Evolutionary conservation across 2,113 vertebrate genomes (phyloP).

Genomic region (Astur gentilis): DNA sequence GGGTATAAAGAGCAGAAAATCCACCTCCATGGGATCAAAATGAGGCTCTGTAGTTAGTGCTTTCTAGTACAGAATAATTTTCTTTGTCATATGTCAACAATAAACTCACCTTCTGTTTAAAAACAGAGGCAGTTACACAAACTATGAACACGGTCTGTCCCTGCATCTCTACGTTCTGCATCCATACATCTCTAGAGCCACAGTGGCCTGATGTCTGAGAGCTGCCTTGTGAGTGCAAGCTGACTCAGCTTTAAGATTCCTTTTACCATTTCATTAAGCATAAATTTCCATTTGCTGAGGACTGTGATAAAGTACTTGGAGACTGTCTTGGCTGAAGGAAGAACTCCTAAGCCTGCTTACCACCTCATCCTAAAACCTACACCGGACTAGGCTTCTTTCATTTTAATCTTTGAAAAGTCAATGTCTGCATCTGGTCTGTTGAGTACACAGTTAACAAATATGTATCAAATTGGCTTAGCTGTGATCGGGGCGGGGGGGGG

Average conservation of each 20-base stretch:
- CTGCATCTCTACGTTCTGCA: background rate
- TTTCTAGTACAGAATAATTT: background rate
- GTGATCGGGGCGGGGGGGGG: background rate
- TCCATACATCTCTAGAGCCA: background rate
- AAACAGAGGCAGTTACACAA: background rate
- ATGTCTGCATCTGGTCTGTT: background rate
- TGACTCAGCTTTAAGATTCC: background rate
- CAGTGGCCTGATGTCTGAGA: background rate
- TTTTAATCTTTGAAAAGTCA: constrained; percentile 12
- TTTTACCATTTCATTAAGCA: background rate
- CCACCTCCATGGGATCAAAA: rapidly evolving
- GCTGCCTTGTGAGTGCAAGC: background rate
- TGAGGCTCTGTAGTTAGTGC: background rate
- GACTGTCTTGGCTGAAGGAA: background rate
- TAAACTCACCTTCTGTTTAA: background rate
- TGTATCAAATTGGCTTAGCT: constrained; percentile 6
- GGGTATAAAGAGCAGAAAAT: background rate
- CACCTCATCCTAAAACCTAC: background rate
- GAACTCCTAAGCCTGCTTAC: background rate
- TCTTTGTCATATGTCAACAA: background rate
- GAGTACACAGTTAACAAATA: background rate
- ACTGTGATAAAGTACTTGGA: background rate
- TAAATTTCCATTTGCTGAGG: background rate
- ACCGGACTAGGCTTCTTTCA: background rate
- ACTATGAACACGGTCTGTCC: background rate